Base-by-base conservation (phyloP, 2,113 vertebrate genomes). In the Dipodomys merriami region DNA sequence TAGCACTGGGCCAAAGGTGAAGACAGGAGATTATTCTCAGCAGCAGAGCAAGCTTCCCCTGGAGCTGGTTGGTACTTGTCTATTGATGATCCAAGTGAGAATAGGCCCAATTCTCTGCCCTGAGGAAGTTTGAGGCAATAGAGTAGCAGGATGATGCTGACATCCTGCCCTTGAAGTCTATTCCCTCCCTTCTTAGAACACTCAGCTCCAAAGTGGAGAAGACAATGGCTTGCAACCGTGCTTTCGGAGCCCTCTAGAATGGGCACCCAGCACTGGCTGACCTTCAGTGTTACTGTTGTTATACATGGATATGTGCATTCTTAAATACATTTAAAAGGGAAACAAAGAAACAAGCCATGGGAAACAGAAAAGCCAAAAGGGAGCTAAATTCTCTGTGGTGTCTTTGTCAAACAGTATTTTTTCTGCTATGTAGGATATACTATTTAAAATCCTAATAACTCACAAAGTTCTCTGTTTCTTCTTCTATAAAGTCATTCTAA, bases 1-100 rank as follows among this genome's bases (percentile, higher is more conserved):
- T 91, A 60, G 60, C 76, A 46, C 23, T 57, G 95, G 46, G 79
- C 93, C 69, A 92, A 88, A 96, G 94, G n/a, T 96, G 95, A 94
- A 92, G 74, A 97, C 20, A 82, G 74, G 93, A 94, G 80, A 64
- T 74, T 69, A 49, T 96, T 96, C 94, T 91, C 67, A 95, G 65
- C 74, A 49, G 39, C 76, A n/a, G 84, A 89, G 64, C 65, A 79
- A 53, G 27, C 19, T 64, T 82, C 49, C 22, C 53, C 27, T 60
- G 35, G 64, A 62, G 60, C 22, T 29, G 2, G 72, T 1, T 81
- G 92, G 60, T 44, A 46, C 33, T 88, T 76, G 29, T 39, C 69
- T 82, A 8, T 22, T 68, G 71, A 77, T 29, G 53, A 86, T 25
- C 73, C 71, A 83, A 49, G 13, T 5, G 4, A 77, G 30, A 85